Percentiles rank a stretch among this genome's conserved stretches.
Conservation (phyloP, 2,797 vertebrate genomes). For the Simalia tracyae region DNA sequence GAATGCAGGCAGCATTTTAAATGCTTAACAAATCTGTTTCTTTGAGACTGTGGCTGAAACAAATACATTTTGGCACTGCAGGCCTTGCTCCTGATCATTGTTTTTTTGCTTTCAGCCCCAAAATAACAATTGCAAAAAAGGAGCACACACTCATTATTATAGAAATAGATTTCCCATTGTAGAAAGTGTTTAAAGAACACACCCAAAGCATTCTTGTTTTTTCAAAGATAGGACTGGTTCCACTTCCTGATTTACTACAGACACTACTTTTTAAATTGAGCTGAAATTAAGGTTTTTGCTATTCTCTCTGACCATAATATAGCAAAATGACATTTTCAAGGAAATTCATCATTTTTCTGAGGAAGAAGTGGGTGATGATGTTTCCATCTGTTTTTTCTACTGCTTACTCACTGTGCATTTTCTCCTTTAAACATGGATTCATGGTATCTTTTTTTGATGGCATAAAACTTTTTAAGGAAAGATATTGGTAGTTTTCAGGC, state of each 20-base stretch:
- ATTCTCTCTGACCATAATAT: not conserved
- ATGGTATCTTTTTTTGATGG: not conserved
- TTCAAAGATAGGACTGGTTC: conserved; percentile 12
- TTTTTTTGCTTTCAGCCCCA: conserved; percentile 51
- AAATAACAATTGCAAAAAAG: conserved; percentile 39
- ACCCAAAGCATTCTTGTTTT: not conserved
- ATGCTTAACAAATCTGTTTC: conserved; percentile 10
- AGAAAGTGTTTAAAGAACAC: not conserved
- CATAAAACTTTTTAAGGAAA: not conserved
- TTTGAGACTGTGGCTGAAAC: conserved; percentile 44
- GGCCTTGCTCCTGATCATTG: conserved; percentile 48
- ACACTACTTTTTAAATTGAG: not conserved
- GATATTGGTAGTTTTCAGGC: not conserved
- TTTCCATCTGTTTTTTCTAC: not conserved
- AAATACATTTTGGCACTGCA: conserved; percentile 30
- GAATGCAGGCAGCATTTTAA: conserved; percentile 57
- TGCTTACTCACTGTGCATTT: not conserved
- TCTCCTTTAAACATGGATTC: not conserved
- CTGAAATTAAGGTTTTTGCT: not conserved
- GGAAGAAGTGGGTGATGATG: not conserved
- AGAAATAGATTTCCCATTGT: conserved; percentile 41
- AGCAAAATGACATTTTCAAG: not conserved
- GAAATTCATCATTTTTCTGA: not conserved
- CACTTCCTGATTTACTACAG: not conserved
- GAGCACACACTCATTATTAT: conserved; percentile 56